Percentiles rank a stretch among this genome's conserved stretches.
Conservation (phyloP, 2,888 invertebrate species). For the Agriotes lineatus region DNA sequence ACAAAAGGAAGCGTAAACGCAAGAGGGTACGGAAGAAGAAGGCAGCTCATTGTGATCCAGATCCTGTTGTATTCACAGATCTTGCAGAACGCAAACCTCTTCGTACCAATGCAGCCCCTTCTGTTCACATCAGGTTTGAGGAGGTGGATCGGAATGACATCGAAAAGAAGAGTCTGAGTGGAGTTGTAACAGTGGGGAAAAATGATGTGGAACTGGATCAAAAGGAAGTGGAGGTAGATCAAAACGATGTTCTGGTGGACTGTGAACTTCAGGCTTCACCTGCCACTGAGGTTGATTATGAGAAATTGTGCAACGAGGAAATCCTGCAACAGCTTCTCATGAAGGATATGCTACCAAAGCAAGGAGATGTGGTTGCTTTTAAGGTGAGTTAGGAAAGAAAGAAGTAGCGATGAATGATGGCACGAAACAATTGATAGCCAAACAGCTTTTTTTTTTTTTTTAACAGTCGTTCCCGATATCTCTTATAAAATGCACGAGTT, state of each 20-base stretch:
- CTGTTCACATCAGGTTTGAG: slow-evolving; percentile 39
- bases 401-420: not conserved
- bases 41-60: not conserved
- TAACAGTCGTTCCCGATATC: too few relatives aligned
- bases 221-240: not conserved
- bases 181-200: too few relatives aligned
- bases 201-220: too few relatives aligned
- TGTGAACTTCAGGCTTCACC: too few relatives aligned
- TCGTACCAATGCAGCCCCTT: not conserved
- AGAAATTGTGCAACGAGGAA: slow-evolving; percentile 34
- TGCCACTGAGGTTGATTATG: slow-evolving; percentile 5
- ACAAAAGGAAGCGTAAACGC: slow-evolving; percentile 14
- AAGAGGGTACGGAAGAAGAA: slow-evolving; percentile 14
- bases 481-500: too few relatives aligned
- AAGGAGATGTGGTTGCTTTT: slow-evolving; percentile 52
- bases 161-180: too few relatives aligned
- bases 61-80: too few relatives aligned
- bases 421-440: not conserved
- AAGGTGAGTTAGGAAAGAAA: slow-evolving; percentile 41
- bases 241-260: not conserved
- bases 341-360: slow-evolving; percentile 37
- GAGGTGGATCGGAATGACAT: too few relatives aligned
- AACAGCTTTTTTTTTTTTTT: not conserved
- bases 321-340: slow-evolving; percentile 43
- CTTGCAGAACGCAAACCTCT: not conserved